Evolutionary conservation across 1,140 invertebrate genomes (phyloP).

Genomic region (Drosophila nikananu): DNA sequence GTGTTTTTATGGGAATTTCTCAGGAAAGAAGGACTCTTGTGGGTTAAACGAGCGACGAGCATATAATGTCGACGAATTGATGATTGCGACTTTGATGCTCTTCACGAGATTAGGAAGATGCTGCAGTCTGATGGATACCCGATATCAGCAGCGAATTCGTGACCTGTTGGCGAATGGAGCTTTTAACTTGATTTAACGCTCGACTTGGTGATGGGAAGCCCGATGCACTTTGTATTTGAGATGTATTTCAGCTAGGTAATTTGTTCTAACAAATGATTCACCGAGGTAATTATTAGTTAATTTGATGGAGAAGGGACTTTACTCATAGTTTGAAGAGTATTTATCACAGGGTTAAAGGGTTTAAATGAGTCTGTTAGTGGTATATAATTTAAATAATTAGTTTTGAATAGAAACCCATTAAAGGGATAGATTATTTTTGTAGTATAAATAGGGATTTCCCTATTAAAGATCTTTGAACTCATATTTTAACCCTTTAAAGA

Average conservation of each 20-base stretch:
- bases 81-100: constrained; percentile 62
- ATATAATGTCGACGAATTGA: constrained; percentile 59
- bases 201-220: constrained; percentile 20
- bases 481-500: background rate
- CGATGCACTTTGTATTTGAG: constrained; percentile 21
- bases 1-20: constrained; percentile 12
- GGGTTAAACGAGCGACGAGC: constrained; percentile 61
- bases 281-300: background rate
- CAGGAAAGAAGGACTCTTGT: constrained; percentile 47
- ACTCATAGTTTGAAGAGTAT: background rate
- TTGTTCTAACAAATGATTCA: constrained; percentile 20
- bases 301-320: background rate
- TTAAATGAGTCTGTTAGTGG: background rate
- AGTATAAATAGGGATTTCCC: background rate
- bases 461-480: background rate
- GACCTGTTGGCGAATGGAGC: constrained; percentile 46
- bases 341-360: background rate
- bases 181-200: constrained; percentile 43
- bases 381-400: background rate
- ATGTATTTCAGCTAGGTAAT: background rate
- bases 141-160: constrained; percentile 39
- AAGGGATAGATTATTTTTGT: background rate
- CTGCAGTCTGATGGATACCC: constrained; percentile 48
- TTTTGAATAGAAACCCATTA: background rate
- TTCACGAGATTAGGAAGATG: constrained; percentile 59